Conservation (phyloP, 53 echinoderm and acorn worm species). For the Glandiceps talaboti region DNA sequence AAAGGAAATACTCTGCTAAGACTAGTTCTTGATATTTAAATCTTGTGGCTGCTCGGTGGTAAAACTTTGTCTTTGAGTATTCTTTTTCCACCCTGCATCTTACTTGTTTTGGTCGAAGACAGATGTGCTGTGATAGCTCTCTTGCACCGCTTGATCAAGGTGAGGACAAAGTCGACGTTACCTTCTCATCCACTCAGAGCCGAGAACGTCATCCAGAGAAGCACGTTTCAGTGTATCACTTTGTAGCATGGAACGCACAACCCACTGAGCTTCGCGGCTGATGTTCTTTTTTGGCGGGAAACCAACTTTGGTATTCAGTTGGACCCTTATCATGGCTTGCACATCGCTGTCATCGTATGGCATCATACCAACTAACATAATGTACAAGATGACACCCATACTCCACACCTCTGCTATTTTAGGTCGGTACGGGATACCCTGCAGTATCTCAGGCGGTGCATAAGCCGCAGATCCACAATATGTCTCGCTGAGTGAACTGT, state of each 20-base stretch:
- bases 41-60: too few relatives aligned
- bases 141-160: background rate
- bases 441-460: slow-evolving; percentile 88
- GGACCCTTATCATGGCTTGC: slow-evolving; percentile 75
- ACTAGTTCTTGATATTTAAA: too few relatives aligned
- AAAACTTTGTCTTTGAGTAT: too few relatives aligned
- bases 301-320: slow-evolving; percentile 52
- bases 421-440: slow-evolving; percentile 21
- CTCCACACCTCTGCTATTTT: slow-evolving; percentile 64
- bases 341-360: slow-evolving; percentile 92
- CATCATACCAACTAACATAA: slow-evolving; percentile 88
- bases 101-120: too few relatives aligned
- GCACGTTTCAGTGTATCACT: slow-evolving; percentile 55
- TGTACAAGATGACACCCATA: slow-evolving; percentile 80
- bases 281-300: slow-evolving; percentile 55
- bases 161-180: background rate
- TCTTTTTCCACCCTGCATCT: too few relatives aligned
- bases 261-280: slow-evolving; percentile 31
- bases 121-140: too few relatives aligned
- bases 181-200: slow-evolving; percentile 35
- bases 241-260: slow-evolving; percentile 43
- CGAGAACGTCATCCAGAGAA: slow-evolving; percentile 32
- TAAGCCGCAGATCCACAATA: slow-evolving; percentile 92
- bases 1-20: too few relatives aligned
- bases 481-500: slow-evolving; percentile 54